phyloP scores from a whole-genome alignment of 2,797 vertebrate genomes.

The Lepilemur ruficaudatus region DNA sequence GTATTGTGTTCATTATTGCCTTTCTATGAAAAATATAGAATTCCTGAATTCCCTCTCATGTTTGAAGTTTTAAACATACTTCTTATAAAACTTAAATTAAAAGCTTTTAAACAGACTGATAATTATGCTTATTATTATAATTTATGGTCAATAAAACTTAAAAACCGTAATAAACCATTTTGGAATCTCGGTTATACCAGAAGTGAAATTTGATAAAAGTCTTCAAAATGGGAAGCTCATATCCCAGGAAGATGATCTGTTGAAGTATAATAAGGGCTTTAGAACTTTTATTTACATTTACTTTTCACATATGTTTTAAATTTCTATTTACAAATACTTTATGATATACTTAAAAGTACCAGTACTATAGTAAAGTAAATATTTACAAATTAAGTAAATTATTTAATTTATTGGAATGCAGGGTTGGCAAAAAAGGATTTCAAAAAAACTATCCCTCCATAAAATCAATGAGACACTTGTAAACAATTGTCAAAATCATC shows the following conservation, averaged over 20 bases:
- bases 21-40: not conserved
- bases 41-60: not conserved
- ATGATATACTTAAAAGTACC: conserved; percentile 11
- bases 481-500: conserved; percentile 2
- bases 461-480: not conserved
- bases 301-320: conserved; percentile 13
- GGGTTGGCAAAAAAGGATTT: not conserved
- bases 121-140: not conserved
- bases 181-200: not conserved
- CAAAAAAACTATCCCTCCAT: not conserved
- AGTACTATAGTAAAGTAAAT: not conserved
- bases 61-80: not conserved
- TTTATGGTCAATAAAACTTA: conserved; percentile 15
- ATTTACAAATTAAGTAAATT: conserved; percentile 47
- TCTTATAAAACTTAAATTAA: conserved; percentile 10
- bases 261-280: not conserved
- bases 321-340: conserved; percentile 16
- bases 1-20: not conserved
- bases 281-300: not conserved
- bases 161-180: not conserved
- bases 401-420: not conserved
- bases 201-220: conserved; percentile 6
- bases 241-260: not conserved
- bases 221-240: not conserved
- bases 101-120: not conserved